Percentiles rank a stretch among this genome's conserved stretches.
These are phyloP conservation scores for Terebella lapidaria DNA, from an alignment of 2,888 invertebrate species.

Conservation along the genomic window DNA sequence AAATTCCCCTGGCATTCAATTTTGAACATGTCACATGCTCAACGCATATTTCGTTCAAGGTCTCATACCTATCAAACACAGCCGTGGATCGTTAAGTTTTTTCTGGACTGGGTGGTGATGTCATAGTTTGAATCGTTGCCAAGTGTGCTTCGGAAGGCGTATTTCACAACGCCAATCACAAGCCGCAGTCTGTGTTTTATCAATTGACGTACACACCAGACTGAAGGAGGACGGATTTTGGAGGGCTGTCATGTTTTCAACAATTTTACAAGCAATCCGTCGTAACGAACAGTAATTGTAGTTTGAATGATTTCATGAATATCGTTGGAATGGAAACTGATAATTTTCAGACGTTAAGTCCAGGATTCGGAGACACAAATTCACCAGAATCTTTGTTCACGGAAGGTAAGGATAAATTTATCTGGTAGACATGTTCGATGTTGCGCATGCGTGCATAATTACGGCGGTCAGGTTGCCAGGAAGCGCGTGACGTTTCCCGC, in stretches of 20 bases:
- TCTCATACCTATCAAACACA: too few species aligned
- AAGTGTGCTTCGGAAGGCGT: too few species aligned
- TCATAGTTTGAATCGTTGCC: too few species aligned
- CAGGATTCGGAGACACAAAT: neutral
- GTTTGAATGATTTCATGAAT: neutral
- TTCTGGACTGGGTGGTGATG: too few species aligned
- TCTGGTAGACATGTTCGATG: neutral
- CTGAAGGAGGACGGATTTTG: too few species aligned
- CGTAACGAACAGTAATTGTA: neutral
- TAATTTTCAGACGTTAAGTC: neutral
- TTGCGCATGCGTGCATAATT: neutral
- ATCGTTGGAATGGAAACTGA: neutral
- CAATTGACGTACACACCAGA: too few species aligned
- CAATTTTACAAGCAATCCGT: neutral
- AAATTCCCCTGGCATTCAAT: too few species aligned
- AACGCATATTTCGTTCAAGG: too few species aligned
- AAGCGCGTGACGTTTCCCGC: neutral
- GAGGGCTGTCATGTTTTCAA: neutral
- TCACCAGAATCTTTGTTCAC: neutral
- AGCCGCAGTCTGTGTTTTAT: too few species aligned
- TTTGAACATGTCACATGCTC: too few species aligned
- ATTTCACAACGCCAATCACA: too few species aligned
- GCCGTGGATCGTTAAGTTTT: too few species aligned
- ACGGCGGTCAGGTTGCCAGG: neutral
- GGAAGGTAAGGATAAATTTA: neutral